Evolutionary conservation across 2,113 vertebrate species (phyloP).

Genomic region (Stercorarius parasiticus): DNA sequence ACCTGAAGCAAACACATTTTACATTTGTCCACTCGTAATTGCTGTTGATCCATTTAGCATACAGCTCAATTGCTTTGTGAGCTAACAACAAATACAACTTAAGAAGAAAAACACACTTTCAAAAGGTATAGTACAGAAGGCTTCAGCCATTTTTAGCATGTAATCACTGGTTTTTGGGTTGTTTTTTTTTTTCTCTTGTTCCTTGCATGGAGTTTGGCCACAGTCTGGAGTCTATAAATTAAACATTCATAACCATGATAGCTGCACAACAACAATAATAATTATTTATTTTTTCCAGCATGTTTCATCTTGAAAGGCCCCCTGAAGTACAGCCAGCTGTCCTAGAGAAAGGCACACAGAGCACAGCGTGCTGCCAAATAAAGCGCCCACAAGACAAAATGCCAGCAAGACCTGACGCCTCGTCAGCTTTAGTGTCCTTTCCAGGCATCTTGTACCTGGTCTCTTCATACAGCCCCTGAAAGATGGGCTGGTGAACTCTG

Average conservation of each 20-base stretch:
- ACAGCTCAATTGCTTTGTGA: slow-evolving; percentile 4
- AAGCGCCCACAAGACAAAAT: not conserved
- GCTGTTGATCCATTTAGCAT: not conserved
- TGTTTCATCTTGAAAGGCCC: not conserved
- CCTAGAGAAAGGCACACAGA: not conserved
- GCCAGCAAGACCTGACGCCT: not conserved
- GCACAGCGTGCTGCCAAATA: not conserved
- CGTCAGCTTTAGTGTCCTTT: rapidly evolving
- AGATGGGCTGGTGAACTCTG: not conserved
- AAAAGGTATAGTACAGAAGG: not conserved
- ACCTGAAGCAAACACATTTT: not conserved
- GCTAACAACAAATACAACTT: slow-evolving; percentile 22
- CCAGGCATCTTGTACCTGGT: not conserved
- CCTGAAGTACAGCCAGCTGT: not conserved
- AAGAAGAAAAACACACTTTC: not conserved
- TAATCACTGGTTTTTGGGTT: not conserved
- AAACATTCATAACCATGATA: not conserved
- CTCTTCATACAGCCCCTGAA: not conserved
- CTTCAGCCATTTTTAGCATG: not conserved
- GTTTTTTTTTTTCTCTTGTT: not conserved
- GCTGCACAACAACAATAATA: not conserved
- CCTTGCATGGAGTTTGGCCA: not conserved
- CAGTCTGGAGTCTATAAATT: not conserved
- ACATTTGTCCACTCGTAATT: not conserved
- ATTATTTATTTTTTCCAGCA: not conserved